Evolutionary conservation across 2,888 invertebrate species (phyloP).

Genomic region (Caenorhabditis angaria): DNA sequence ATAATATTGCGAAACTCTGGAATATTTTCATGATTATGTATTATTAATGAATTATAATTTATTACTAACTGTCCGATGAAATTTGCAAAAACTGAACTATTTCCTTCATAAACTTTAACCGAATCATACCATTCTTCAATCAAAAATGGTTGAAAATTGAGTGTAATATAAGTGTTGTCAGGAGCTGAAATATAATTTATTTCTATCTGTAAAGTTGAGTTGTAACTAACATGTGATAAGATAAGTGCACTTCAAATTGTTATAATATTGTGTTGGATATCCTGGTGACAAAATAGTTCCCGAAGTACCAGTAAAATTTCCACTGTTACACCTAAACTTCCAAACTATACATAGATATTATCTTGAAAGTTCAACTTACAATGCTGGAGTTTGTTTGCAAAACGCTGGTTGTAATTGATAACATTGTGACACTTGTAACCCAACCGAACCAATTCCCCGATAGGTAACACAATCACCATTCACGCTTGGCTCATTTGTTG

Average conservation of each 20-base stretch:
- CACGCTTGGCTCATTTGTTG: conserved; percentile 19
- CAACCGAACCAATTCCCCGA: conserved; percentile 13
- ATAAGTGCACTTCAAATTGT: conserved; percentile 33
- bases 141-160: conserved; percentile 97
- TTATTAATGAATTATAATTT: background rate
- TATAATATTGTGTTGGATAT: conserved; percentile 37
- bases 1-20: background rate
- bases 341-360: conserved; percentile 13
- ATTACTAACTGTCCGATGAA: background rate
- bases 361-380: conserved; percentile 10
- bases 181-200: conserved; percentile 20
- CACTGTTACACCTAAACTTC: conserved; percentile 19
- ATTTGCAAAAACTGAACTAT: background rate
- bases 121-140: conserved; percentile 97
- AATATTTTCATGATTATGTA: background rate
- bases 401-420: conserved; percentile 39
- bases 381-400: conserved; percentile 28
- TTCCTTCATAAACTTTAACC: conserved; percentile 77
- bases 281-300: conserved; percentile 29
- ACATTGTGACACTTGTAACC: conserved; percentile 30
- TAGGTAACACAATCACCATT: conserved; percentile 33
- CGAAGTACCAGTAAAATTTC: conserved; percentile 19
- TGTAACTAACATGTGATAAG: conserved; percentile 17
- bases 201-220: background rate
- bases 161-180: conserved; percentile 84